Evolutionary conservation across 2,113 vertebrate species (phyloP).

Genomic region (Melanerpes formicivorus): DNA sequence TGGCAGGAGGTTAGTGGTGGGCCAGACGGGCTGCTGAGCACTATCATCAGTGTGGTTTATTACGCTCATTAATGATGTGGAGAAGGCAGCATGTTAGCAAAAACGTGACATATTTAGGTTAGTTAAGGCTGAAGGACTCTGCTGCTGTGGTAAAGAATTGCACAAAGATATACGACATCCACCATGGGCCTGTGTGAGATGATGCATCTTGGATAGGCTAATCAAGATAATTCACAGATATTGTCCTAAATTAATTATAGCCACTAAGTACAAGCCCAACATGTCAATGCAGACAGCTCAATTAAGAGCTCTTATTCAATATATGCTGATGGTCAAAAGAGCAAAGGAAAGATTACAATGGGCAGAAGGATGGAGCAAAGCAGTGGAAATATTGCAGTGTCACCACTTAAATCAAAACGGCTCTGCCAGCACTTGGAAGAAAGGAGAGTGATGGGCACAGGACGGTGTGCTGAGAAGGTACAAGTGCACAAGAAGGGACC

Average conservation of each 20-base stretch:
- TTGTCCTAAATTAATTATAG: slow-evolving; percentile 66
- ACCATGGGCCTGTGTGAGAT: neutral
- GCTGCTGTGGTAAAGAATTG: neutral
- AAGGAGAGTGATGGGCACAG: neutral
- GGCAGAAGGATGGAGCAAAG: neutral
- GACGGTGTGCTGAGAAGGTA: neutral
- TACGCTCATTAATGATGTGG: slow-evolving; percentile 39
- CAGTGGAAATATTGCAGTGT: neutral
- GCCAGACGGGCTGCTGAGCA: neutral
- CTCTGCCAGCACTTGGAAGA: neutral
- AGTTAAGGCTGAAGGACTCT: slow-evolving; percentile 46
- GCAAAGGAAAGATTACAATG: slow-evolving; percentile 18
- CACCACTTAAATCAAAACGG: neutral
- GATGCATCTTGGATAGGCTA: slow-evolving; percentile 54
- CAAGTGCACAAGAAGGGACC: neutral
- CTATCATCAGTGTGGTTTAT: slow-evolving; percentile 24
- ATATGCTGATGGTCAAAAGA: slow-evolving; percentile 44
- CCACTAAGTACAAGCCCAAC: slow-evolving; percentile 60
- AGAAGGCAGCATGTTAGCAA: slow-evolving; percentile 33
- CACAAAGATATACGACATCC: neutral
- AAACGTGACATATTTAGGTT: slow-evolving; percentile 64
- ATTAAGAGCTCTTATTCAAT: slow-evolving; percentile 55
- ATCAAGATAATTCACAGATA: slow-evolving; percentile 61
- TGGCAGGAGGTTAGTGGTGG: neutral
- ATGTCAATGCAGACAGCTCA: slow-evolving; percentile 57